phyloP scores from a whole-genome alignment of 2,888 invertebrate species.

The Conistra vaccinii region DNA sequence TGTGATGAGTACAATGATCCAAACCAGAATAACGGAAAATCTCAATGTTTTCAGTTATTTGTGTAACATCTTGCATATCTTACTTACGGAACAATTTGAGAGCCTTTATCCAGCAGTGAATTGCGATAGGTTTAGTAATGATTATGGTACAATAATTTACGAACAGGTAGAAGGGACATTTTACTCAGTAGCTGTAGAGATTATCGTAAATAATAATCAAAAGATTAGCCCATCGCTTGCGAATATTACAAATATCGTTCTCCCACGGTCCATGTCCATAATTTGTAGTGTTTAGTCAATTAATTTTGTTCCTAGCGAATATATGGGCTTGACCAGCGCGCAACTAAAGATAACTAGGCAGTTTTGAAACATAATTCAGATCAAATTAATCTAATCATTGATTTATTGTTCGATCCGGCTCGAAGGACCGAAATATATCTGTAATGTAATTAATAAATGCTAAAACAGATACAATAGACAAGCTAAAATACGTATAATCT shows the following conservation, averaged over 20 bases:
- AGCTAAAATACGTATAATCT: background rate
- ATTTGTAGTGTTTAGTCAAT: conserved; percentile 45
- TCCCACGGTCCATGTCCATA: conserved; percentile 49
- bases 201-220: conserved; percentile 30
- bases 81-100: background rate
- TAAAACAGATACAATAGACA: background rate
- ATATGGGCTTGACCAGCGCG: conserved; percentile 22
- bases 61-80: background rate
- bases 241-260: conserved; percentile 53
- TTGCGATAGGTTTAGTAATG: background rate
- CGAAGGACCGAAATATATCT: background rate
- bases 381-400: conserved; percentile 41
- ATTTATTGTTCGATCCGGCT: conserved; percentile 23
- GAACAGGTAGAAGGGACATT: conserved; percentile 5
- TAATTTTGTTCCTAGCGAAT: conserved; percentile 38
- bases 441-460: background rate
- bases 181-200: conserved; percentile 20
- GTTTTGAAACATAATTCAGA: conserved; percentile 36
- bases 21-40: too few relatives aligned
- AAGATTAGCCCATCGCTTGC: conserved; percentile 35
- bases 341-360: conserved; percentile 5
- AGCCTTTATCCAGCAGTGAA: background rate
- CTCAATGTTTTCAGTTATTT: background rate
- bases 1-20: background rate
- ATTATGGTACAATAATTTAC: conserved; percentile 12